Conservation (phyloP, 2,888 invertebrate genomes). For the Agrotis exclamationis region DNA sequence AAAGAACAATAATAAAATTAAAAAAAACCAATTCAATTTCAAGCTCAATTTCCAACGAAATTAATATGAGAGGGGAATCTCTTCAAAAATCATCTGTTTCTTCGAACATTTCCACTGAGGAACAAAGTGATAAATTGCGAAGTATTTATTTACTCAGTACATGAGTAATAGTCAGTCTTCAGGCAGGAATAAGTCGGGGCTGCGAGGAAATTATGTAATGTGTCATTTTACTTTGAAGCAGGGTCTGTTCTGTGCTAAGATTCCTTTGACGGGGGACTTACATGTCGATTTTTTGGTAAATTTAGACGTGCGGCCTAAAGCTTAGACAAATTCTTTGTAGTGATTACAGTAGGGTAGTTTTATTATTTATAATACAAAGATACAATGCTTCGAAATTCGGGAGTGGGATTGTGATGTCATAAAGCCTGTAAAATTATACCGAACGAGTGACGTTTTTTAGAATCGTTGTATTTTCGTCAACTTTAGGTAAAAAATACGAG, state of each 20-base stretch:
- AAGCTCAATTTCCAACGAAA: constrained; percentile 34
- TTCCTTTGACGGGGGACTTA: too few species aligned
- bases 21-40: constrained; percentile 36
- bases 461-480: too few species aligned
- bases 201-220: constrained; percentile 58
- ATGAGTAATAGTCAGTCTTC: constrained; percentile 56
- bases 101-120: constrained; percentile 29
- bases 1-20: constrained; percentile 21
- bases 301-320: too few species aligned
- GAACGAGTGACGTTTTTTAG: too few species aligned
- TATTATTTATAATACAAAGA: too few species aligned
- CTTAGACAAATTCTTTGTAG: background rate
- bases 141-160: constrained; percentile 62
- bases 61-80: constrained; percentile 20
- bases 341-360: too few species aligned
- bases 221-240: constrained; percentile 50
- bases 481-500: too few species aligned
- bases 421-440: too few species aligned
- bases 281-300: too few species aligned
- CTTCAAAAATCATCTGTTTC: constrained; percentile 33
- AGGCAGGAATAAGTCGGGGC: constrained; percentile 43
- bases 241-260: constrained; percentile 12
- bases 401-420: too few species aligned
- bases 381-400: too few species aligned
- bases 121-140: constrained; percentile 59